Evolutionary conservation across 2,797 vertebrate genomes (phyloP), one percentile per base, ranked within the genome.

Genomic region (Cichlasoma orientale): DNA sequence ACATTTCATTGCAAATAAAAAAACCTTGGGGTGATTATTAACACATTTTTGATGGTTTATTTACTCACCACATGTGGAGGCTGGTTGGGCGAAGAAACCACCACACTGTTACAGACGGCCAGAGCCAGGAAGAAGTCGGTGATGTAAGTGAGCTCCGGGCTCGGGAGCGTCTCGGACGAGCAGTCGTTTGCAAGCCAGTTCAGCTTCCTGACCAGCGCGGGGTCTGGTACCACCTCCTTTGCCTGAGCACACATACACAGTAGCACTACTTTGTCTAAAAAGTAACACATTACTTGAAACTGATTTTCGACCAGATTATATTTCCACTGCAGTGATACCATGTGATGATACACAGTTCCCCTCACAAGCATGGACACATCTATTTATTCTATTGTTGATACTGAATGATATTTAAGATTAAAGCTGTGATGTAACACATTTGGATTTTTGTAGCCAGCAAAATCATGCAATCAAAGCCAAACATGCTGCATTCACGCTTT

Each of bases 31-130:
- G 14, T 6, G 44, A 47, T 18, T 18, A 18, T 47, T 47, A 68
- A 29, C 23, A 10, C 13, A 47, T 50, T 19, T 59, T 21, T 31
- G 1, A 47, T 41, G 3, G 14, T 23, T 66, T 11, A 19, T 36
- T 4, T 19, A 74, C 93, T 78, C 91, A 98, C 97, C 96, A 95
- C 92, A 25, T 96, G 95, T 56, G 83, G 91, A 4, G 95, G 94
- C 55, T 96, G 97, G 77, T 82, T 94, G 18, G 97, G 94, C 0
- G 93, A 95, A 73, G 97, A 98, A 74, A 99, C 98, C 79, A 99
- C 96, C n/a, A 99, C 98, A 0, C 96, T 99, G 88, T 99, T 99
- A 84, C 98, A 99, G 82, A 98, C 92, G 4, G 97, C 96, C 82
- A 99, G 88, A 6, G 98, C 97, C 27, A 99, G 94, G 83, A 99